A percentile compares a stretch with the other conserved stretches of the same genome.
These are phyloP conservation scores for Spongia lamella DNA, from an alignment of 37 sponge, comb jelly and placozoan species.

Conservation along the genomic window DNA sequence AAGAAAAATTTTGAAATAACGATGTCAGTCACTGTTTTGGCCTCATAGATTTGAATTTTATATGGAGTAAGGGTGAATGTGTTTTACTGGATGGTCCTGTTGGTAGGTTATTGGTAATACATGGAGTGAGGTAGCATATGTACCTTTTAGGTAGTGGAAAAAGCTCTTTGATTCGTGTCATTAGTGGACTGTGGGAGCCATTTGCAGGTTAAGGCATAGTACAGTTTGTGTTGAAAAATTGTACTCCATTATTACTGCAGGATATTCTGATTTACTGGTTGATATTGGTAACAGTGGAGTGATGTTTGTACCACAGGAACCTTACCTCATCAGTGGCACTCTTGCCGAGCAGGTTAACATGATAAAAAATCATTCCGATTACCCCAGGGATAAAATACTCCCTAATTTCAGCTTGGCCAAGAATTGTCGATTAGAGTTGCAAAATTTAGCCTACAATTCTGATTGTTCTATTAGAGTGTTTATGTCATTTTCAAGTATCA, in stretches of 20 bases:
- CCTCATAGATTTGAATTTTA: slow-evolving; percentile 56
- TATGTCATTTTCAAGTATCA: too few relatives aligned
- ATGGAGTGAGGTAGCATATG: too few relatives aligned
- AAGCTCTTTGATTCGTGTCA: slow-evolving; percentile 66
- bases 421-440: too few relatives aligned
- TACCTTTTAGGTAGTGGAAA: slow-evolving; percentile 68
- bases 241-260: slow-evolving; percentile 3
- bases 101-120: too few relatives aligned
- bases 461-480: background rate
- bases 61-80: slow-evolving; percentile 41
- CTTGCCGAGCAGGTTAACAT: slow-evolving; percentile 75
- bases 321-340: slow-evolving; percentile 79
- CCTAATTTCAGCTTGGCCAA: too few relatives aligned
- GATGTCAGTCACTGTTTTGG: background rate
- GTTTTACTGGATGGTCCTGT: slow-evolving; percentile 67
- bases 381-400: too few relatives aligned
- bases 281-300: slow-evolving; percentile 31
- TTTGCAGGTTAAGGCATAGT: slow-evolving; percentile 27
- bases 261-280: slow-evolving; percentile 18
- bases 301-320: slow-evolving; percentile 81
- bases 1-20: background rate
- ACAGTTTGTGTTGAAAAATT: background rate
- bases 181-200: slow-evolving; percentile 61
- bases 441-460: too few relatives aligned
- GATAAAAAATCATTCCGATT: too few relatives aligned